Evolutionary conservation across 2,113 vertebrate species (phyloP).

Genomic region (Emydura subglobosa): DNA sequence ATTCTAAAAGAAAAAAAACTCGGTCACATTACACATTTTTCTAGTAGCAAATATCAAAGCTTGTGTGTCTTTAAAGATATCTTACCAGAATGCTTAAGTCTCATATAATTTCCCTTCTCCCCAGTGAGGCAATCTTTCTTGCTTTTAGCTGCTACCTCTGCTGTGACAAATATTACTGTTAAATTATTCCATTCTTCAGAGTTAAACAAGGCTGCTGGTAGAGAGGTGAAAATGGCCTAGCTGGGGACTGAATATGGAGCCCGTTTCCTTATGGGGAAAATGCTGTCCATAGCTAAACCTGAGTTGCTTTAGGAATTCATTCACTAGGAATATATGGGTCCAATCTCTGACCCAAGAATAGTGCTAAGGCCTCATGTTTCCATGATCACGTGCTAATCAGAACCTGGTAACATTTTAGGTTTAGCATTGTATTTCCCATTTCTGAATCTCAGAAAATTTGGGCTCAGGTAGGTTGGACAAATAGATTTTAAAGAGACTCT

Average conservation of each 20-base stretch:
- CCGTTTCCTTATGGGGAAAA: background rate
- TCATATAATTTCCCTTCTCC: conserved; percentile 19
- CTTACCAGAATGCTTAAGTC: conserved; percentile 16
- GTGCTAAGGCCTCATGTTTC: background rate
- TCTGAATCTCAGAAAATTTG: background rate
- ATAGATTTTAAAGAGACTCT: background rate
- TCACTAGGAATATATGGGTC: background rate
- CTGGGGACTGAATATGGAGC: background rate
- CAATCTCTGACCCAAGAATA: background rate
- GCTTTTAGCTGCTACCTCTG: conserved; percentile 40
- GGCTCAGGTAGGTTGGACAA: background rate
- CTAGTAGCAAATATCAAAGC: background rate
- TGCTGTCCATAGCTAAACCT: background rate
- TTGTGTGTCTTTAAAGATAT: background rate
- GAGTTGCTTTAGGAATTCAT: background rate
- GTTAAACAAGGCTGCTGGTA: background rate
- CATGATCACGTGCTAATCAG: background rate
- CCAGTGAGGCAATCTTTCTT: conserved; percentile 23
- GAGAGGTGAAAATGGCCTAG: background rate
- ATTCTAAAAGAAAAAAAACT: conserved; percentile 30
- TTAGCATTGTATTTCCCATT: background rate
- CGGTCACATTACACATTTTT: conserved; percentile 8
- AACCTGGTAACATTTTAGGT: background rate
- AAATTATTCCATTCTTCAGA: background rate
- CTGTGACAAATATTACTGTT: background rate